Conservation (phyloP, 2,113 vertebrate species). For the Rostratula benghalensis region DNA sequence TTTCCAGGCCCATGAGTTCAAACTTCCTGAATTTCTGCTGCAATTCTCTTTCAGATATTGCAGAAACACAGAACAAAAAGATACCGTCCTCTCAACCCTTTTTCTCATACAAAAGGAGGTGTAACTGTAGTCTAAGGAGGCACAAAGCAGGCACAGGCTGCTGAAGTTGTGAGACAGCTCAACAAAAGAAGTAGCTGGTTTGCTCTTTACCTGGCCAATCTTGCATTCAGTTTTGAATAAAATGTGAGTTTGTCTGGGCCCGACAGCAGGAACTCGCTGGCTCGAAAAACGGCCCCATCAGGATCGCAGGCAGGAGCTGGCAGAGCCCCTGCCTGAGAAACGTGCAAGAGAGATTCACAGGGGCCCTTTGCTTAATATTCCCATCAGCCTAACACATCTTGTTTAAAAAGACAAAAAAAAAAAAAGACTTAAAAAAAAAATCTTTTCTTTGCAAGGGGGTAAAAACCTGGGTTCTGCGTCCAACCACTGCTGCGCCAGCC, state of each 20-base stretch:
- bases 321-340: not conserved
- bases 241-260: not conserved
- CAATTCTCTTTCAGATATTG: not conserved
- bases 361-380: not conserved
- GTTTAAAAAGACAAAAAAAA: not conserved
- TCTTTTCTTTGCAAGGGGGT: accelerated
- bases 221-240: slow-evolving; percentile 38
- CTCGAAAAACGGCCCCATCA: not conserved
- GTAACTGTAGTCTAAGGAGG: not conserved
- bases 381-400: not conserved
- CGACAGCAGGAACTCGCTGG: not conserved
- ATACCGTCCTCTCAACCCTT: accelerated
- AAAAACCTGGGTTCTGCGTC: not conserved
- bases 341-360: not conserved
- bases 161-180: not conserved
- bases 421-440: not conserved
- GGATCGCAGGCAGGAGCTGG: not conserved
- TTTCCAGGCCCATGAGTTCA: not conserved
- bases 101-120: not conserved
- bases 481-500: not conserved
- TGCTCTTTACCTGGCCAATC: not conserved
- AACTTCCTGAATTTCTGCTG: not conserved
- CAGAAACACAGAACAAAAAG: not conserved
- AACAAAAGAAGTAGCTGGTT: not conserved
- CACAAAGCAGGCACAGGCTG: not conserved